Evolutionary conservation across 2,113 vertebrate genomes (phyloP).

Genomic region (Artemisiospiza belli): DNA sequence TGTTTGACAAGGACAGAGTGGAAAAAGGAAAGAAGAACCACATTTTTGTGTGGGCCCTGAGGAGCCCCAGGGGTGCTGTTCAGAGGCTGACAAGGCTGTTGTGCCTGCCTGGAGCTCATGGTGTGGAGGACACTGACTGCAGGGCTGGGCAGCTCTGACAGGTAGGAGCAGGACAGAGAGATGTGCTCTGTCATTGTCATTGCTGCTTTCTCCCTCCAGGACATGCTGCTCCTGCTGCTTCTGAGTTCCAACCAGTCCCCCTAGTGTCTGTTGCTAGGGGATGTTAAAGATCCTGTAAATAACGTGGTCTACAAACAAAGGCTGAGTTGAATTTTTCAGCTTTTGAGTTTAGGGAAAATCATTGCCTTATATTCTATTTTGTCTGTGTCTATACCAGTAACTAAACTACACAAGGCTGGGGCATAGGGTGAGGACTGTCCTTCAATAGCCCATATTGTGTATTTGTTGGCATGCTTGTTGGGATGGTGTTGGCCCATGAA

Average conservation of each 20-base stretch:
- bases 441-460: slow-evolving; percentile 3
- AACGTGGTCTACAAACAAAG: neutral
- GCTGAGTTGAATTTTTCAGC: neutral
- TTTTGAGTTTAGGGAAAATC: slow-evolving; percentile 15
- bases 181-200: neutral
- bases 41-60: neutral
- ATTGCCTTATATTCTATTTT: slow-evolving; percentile 6
- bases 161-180: neutral
- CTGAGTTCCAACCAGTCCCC: neutral
- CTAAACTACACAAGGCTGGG: neutral
- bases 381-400: neutral
- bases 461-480: neutral
- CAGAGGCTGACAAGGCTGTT: neutral
- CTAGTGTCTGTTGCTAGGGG: neutral
- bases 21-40: neutral
- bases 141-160: neutral
- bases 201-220: neutral
- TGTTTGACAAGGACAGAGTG: neutral
- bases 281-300: neutral
- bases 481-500: neutral
- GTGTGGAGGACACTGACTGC: neutral
- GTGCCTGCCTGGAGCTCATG: neutral
- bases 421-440: neutral
- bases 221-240: neutral
- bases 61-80: neutral